These are phyloP conservation scores for Dinoponera quadriceps DNA, from an alignment of 1,140 invertebrate genomes.

Conservation along the genomic window DNA sequence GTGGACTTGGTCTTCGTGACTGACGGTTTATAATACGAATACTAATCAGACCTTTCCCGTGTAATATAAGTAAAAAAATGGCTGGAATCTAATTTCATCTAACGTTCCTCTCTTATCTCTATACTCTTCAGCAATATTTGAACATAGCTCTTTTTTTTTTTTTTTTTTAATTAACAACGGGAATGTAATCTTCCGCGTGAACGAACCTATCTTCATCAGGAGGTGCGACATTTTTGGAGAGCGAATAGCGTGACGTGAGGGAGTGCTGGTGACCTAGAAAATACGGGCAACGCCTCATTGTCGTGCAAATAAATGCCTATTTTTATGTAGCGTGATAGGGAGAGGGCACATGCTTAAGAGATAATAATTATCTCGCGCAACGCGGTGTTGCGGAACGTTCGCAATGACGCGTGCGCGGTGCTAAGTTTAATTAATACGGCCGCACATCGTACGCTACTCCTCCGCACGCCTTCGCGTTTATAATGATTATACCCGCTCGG, in stretches of 20 bases:
- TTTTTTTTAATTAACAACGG: too few species aligned
- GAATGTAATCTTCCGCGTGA: too few species aligned
- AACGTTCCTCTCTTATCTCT: too few species aligned
- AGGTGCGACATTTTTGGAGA: not conserved
- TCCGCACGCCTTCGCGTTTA: slow-evolving; percentile 13
- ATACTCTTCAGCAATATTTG: too few species aligned
- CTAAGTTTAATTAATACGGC: slow-evolving; percentile 66
- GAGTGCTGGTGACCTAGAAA: slow-evolving; percentile 6
- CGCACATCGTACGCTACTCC: slow-evolving; percentile 32
- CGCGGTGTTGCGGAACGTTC: slow-evolving; percentile 32
- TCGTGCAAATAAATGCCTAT: slow-evolving; percentile 32
- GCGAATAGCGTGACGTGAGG: too few species aligned
- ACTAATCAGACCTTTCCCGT: not conserved
- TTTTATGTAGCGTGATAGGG: slow-evolving; percentile 23
- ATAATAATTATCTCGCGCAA: slow-evolving; percentile 57
- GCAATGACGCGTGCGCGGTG: slow-evolving; percentile 16
- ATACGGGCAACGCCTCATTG: slow-evolving; percentile 50
- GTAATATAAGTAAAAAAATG: not conserved
- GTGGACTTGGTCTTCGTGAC: not conserved
- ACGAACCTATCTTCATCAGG: slow-evolving; percentile 13
- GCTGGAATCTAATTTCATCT: not conserved
- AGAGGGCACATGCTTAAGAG: not conserved
- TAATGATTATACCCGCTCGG: slow-evolving; percentile 36
- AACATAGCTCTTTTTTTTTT: too few species aligned
- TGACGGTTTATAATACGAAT: not conserved